Conservation (phyloP, 2,888 invertebrate species). For the Tetranychus piercei region DNA sequence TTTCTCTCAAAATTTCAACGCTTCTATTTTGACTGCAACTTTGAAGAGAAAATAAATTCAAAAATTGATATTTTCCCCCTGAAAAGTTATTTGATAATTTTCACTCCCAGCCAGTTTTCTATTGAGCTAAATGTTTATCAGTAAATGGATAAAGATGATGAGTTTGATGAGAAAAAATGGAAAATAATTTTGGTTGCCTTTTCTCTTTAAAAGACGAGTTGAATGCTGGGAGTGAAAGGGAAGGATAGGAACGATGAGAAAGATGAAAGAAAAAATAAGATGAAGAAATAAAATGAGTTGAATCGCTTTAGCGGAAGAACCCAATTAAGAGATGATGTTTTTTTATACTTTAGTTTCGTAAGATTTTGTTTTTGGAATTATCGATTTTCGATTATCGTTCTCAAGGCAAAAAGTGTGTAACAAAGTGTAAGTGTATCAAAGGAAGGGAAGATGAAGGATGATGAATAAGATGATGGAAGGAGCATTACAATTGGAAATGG, state of each 20-base stretch:
- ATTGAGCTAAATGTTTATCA: too few relatives aligned
- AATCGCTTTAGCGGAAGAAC: background rate
- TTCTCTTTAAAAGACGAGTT: background rate
- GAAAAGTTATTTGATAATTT: too few relatives aligned
- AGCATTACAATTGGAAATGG: background rate
- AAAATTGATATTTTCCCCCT: too few relatives aligned
- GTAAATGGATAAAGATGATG: too few relatives aligned
- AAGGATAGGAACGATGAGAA: background rate
- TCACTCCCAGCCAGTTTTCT: too few relatives aligned
- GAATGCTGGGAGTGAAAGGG: background rate
- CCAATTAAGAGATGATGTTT: background rate
- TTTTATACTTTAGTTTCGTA: background rate
- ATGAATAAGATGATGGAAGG: background rate
- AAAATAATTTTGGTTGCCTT: background rate
- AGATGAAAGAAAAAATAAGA: background rate
- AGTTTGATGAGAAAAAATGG: too few relatives aligned
- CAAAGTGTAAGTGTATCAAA: background rate
- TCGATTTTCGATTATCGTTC: background rate
- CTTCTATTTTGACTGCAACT: too few relatives aligned
- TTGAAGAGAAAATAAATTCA: too few relatives aligned
- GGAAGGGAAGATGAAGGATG: background rate
- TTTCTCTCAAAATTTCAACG: too few relatives aligned
- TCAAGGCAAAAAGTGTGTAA: background rate
- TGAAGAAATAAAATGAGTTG: background rate
- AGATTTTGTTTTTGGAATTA: background rate